Conservation (phyloP, 2,113 vertebrate species). For the Pica pica region DNA sequence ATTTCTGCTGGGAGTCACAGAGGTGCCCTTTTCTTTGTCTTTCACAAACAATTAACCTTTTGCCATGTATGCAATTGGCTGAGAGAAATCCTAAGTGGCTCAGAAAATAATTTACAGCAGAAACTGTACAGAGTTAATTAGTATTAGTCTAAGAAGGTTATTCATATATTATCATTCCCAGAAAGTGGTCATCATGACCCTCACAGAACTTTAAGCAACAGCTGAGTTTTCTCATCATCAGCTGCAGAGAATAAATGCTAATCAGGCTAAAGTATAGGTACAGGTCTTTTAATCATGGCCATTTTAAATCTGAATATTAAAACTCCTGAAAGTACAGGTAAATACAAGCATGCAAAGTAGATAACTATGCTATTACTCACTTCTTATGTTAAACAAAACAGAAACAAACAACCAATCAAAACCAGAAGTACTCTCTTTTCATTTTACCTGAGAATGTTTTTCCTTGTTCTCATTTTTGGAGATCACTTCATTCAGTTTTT, state of each 20-base stretch:
- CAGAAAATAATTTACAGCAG: slow-evolving; percentile 60
- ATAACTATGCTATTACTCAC: not conserved
- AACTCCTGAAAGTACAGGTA: not conserved
- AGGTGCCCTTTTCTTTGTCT: slow-evolving; percentile 63
- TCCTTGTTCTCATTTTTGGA: not conserved
- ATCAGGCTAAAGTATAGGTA: not conserved
- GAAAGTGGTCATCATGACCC: slow-evolving; percentile 30
- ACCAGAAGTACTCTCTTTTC: not conserved
- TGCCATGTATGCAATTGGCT: slow-evolving; percentile 60
- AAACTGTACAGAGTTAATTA: slow-evolving; percentile 67
- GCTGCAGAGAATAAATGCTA: not conserved
- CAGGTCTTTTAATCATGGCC: not conserved
- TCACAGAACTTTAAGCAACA: not conserved
- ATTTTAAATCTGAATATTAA: not conserved
- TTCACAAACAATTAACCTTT: slow-evolving; percentile 74
- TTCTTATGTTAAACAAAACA: not conserved
- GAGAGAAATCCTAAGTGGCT: slow-evolving; percentile 55
- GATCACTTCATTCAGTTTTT: not conserved
- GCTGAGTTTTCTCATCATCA: not conserved
- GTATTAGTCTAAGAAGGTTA: slow-evolving; percentile 57
- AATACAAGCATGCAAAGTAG: not conserved
- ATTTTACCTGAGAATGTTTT: not conserved
- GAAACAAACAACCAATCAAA: not conserved
- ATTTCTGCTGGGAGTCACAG: slow-evolving; percentile 53
- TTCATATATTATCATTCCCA: slow-evolving; percentile 23